Percentiles rank a stretch among this genome's conserved stretches.
phyloP scores from a whole-genome alignment of 2,113 vertebrate genomes.

The Cheilinus undulatus region DNA sequence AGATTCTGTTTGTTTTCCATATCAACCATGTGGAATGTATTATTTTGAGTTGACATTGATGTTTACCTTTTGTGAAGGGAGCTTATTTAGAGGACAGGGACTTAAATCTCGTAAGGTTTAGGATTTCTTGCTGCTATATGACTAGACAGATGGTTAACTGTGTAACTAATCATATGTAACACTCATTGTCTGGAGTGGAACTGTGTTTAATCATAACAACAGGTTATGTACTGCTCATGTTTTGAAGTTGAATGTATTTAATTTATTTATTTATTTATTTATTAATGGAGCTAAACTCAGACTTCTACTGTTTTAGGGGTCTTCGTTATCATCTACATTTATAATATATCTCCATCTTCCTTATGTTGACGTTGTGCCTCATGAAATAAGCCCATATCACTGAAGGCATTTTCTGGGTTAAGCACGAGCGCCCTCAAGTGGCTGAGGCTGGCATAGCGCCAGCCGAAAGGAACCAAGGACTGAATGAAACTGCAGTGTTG shows the following conservation, averaged over 20 bases:
- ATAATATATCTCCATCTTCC: conserved; percentile 22
- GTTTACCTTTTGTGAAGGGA: conserved; percentile 14
- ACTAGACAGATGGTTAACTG: conserved; percentile 30
- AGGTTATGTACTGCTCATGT: conserved; percentile 39
- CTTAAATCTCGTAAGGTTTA: conserved; percentile 20
- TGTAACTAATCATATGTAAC: conserved; percentile 36
- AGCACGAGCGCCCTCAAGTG: conserved; percentile 55
- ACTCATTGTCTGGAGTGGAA: conserved; percentile 8
- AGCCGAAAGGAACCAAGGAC: conserved; percentile 5
- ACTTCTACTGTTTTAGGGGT: neutral
- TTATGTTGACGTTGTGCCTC: conserved; percentile 68
- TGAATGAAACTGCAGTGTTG: conserved; percentile 75
- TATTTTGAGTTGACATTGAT: conserved; percentile 8
- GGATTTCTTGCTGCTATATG: conserved; percentile 66
- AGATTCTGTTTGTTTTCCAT: conserved; percentile 21
- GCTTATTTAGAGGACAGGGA: conserved; percentile 9
- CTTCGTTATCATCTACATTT: neutral
- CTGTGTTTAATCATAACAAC: conserved; percentile 33
- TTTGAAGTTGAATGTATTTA: conserved; percentile 72
- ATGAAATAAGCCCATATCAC: conserved; percentile 15
- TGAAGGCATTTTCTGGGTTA: neutral
- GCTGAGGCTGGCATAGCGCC: conserved; percentile 13
- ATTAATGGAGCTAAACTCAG: conserved; percentile 16
- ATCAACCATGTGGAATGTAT: conserved; percentile 44
- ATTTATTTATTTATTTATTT: conserved; percentile 42